These are phyloP conservation scores for Xiphophorus birchmanni DNA, from an alignment of 2,797 vertebrate species.

Conservation along the genomic window DNA sequence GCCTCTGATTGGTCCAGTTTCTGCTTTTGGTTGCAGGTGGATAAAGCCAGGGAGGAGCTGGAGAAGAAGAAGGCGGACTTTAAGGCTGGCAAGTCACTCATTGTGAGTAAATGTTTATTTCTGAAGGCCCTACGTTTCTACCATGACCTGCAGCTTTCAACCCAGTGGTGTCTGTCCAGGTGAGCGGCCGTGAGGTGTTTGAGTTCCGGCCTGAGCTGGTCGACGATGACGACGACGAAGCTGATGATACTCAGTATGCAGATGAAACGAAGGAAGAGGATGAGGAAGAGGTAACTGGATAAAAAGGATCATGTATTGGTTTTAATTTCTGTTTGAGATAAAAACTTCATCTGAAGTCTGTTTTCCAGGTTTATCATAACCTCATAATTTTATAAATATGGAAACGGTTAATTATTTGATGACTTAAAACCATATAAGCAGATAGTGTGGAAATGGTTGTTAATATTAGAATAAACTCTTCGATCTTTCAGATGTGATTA, in stretches of 20 bases:
- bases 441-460: background rate
- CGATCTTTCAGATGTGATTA: background rate
- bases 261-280: constrained; percentile 67
- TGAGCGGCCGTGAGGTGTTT: constrained; percentile 96
- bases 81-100: constrained; percentile 92
- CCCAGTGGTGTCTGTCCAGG: constrained; percentile 69
- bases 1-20: background rate
- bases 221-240: constrained; percentile 93
- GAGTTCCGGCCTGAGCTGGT: constrained; percentile 96
- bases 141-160: background rate
- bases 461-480: background rate
- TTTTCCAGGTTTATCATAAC: background rate
- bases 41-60: constrained; percentile 91
- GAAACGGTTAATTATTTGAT: background rate
- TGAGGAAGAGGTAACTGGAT: constrained; percentile 47
- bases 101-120: constrained; percentile 78
- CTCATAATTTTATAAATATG: background rate
- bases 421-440: background rate
- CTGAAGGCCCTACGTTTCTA: background rate
- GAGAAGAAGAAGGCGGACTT: constrained; percentile 98
- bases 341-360: background rate
- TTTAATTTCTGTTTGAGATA: background rate
- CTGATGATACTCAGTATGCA: constrained; percentile 87
- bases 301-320: background rate
- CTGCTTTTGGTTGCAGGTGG: constrained; percentile 72